Percentiles rank a stretch among this genome's conserved stretches.
Evolutionary conservation across 2,888 invertebrate genomes (phyloP).

Genomic region (Branchipolynoe longqiensis): DNA sequence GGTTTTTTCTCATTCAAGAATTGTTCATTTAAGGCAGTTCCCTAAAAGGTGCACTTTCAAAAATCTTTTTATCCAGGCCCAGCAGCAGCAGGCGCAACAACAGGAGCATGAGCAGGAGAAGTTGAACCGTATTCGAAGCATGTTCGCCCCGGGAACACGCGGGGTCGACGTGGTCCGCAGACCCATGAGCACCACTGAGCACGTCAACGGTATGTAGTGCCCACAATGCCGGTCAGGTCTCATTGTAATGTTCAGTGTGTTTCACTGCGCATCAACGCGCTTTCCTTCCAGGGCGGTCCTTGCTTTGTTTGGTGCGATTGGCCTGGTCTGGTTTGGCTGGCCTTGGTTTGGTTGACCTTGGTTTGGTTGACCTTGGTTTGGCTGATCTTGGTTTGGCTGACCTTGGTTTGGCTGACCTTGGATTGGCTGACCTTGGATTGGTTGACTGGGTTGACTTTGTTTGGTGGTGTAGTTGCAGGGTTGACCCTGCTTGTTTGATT

Average conservation of each 20-base stretch:
- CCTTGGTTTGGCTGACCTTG: too few relatives aligned
- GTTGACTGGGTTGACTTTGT: neutral
- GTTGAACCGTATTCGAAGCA: conserved; percentile 59
- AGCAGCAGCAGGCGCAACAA: conserved; percentile 32
- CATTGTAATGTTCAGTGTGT: too few relatives aligned
- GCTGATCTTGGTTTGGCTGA: too few relatives aligned
- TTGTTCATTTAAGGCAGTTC: too few relatives aligned
- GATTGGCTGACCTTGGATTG: too few relatives aligned
- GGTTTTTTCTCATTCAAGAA: too few relatives aligned
- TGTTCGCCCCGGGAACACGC: conserved; percentile 62
- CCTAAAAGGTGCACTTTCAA: too few relatives aligned
- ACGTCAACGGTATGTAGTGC: conserved; percentile 26
- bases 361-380: too few relatives aligned
- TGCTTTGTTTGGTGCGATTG: neutral
- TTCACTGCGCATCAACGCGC: too few relatives aligned
- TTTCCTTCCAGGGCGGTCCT: neutral
- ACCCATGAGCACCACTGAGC: conserved; percentile 46
- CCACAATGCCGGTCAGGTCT: neutral
- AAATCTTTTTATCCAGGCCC: neutral
- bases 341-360: too few relatives aligned
- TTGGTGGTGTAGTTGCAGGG: too few relatives aligned
- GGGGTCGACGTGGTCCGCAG: conserved; percentile 60
- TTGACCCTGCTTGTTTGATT: too few relatives aligned
- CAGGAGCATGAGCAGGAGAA: conserved; percentile 63
- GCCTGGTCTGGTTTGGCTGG: neutral